These are phyloP conservation scores for Pentamera pediparva DNA, from an alignment of 53 echinoderm and acorn worm species.

Conservation along the genomic window DNA sequence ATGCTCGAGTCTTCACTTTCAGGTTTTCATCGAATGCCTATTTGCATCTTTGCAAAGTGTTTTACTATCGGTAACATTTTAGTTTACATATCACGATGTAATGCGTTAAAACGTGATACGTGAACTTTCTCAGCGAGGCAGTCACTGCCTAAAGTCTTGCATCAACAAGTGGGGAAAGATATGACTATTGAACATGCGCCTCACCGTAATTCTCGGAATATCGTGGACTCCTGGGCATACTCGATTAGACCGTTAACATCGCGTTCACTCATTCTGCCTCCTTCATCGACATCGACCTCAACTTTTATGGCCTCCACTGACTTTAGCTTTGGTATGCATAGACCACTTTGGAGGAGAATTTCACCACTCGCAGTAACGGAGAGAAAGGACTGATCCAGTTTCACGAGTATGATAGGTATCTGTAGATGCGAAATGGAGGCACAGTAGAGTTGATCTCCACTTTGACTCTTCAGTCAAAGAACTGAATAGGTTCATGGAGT, in stretches of 20 bases:
- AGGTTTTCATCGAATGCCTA: background rate
- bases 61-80: slow-evolving; percentile 2
- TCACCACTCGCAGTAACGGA: slow-evolving; percentile 14
- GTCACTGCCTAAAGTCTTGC: slow-evolving; percentile 8
- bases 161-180: background rate
- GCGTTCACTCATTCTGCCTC: slow-evolving; percentile 4
- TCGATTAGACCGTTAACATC: slow-evolving; percentile 8
- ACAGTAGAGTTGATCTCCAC: too few species aligned
- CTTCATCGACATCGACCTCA: slow-evolving; percentile 15
- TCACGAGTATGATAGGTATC: slow-evolving; percentile 20
- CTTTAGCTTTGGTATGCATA: slow-evolving; percentile 18
- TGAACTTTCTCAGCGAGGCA: slow-evolving; percentile 7
- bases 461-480: slow-evolving; percentile 10
- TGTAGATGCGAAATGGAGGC: background rate
- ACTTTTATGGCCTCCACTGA: slow-evolving; percentile 8
- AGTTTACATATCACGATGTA: background rate
- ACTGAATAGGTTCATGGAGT: background rate
- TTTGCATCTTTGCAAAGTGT: slow-evolving; percentile 1
- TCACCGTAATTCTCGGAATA: slow-evolving; percentile 22
- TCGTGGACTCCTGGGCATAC: background rate
- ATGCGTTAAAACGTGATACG: slow-evolving; percentile 3
- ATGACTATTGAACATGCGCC: slow-evolving; percentile 8
- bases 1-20: background rate
- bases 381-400: slow-evolving; percentile 9
- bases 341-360: slow-evolving; percentile 12